Base-by-base conservation (phyloP, 2,888 invertebrate species). In the Phortica okadai region DNA sequence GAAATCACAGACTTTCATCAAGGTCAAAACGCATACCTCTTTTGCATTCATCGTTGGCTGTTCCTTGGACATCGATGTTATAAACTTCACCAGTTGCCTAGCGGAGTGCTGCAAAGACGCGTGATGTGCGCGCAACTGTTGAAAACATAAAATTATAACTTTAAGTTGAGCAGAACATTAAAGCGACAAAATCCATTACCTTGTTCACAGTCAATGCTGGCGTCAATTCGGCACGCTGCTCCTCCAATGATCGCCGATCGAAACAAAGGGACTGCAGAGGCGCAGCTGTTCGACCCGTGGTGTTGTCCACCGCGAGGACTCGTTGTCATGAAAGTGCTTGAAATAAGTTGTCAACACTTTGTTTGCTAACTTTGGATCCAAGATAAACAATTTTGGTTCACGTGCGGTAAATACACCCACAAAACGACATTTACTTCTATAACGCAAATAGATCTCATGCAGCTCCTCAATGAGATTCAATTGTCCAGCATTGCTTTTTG, bases 161-260 rank as follows among this genome's bases (percentile, higher is more conserved):
- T 8, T 8, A 45, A 45, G 45, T 8, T 10, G 10, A 6, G 6
- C 45, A 45, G 10, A 45, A 8, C 6, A 10, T 8, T 45, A 45
- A 1, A 45, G 6, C 45, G 10, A 45, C 45, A 45, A 45, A 45
- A 76, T 79, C 88, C 21, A 21, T 21, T 21, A 92, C 92, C 82
- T 92, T 92, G 56, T 91, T 92, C 1, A 90, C 88, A 0, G 93
- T 92, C 64, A 93, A 92, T 3, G 91, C 91, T 0, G 92, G 92
- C 2, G 92, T 91, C 21, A 93, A 79, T 78, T 92, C 91, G 0
- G 87, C 81, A 42, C 93, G 89, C 16, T 91, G 85, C 0, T 79
- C 92, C 92, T 92, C 93, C 93, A 93, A 79, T 90, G 86, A 11
- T 90, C 84, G 0, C 92, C 92, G 41, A 89, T 91, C 1, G 92